Base-by-base conservation (phyloP, 2,797 vertebrate species). In the Streptopelia turtur region DNA sequence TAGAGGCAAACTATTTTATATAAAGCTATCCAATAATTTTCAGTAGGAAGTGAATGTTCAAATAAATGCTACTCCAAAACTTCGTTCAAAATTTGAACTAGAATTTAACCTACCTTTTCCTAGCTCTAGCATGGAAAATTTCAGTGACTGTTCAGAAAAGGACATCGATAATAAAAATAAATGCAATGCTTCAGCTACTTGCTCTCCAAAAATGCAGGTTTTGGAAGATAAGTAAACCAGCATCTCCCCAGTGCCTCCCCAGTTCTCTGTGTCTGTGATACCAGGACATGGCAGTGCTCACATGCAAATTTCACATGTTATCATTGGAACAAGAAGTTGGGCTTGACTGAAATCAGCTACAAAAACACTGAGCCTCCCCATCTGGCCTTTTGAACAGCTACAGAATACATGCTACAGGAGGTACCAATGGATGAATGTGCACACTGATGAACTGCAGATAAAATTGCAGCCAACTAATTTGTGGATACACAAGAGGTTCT, bases 401-500 rank as follows among this genome's bases (percentile, higher is more conserved):
- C 39, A 56, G 52, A 41, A 55, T 10, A 43, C 15, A 37, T 23
- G 10, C 60, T 15, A 49, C 17, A 14, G 10, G n/a, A 94, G 89
- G 68, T 31, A 85, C 3, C 56, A 76, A 47, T 11, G 59, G 89
- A 52, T 35, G 30, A 5, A 80, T 90, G 83, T 37, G 82, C 82
- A 71, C 11, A 5, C 57, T 43, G 71, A 71, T 0, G 0, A 92
- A 33, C 61, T 41, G 68, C 77, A 92, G 83, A 72, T 85, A 27
- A 10, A 93, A 93, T 30, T 56, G 61, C 84, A 57, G 43, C 21
- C 61, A 89, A 43, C 57, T 52, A 52, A 27, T 10, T 4, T 37
- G 79, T 17, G 47, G 45, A 80, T 93, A 87, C 84, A 86, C 64
- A 89, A 90, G 83, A 80, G 69, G 89, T 83, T 87, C 65, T 72